phyloP scores from a whole-genome alignment of 1,140 invertebrate genomes.

The Hypothenemus hampei region DNA sequence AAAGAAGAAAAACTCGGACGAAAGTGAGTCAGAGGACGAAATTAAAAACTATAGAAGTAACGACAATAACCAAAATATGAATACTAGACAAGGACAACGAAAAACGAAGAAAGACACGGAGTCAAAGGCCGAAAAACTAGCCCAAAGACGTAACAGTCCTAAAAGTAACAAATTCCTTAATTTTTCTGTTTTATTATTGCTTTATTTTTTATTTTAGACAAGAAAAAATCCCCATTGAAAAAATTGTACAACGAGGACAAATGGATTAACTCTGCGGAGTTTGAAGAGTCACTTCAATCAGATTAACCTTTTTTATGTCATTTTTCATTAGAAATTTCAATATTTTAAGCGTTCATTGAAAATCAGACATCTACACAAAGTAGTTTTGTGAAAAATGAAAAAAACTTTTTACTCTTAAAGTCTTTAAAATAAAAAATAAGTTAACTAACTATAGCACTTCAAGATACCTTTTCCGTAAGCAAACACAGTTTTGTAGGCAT shows the following conservation, averaged over 20 bases:
- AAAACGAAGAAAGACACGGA: too few species aligned
- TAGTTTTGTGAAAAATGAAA: background rate
- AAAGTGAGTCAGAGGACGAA: too few species aligned
- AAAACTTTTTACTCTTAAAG: background rate
- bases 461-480: background rate
- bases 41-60: too few species aligned
- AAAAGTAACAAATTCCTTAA: too few species aligned
- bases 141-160: too few species aligned
- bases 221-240: background rate
- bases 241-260: background rate
- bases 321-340: background rate
- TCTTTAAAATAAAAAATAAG: background rate
- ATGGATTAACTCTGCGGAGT: background rate
- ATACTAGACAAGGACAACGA: too few species aligned
- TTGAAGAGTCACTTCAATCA: background rate
- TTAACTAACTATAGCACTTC: background rate
- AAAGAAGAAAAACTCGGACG: too few species aligned
- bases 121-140: too few species aligned
- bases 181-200: too few species aligned
- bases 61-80: too few species aligned
- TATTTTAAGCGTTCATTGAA: background rate
- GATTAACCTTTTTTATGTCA: background rate
- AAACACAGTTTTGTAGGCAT: background rate
- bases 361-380: background rate
- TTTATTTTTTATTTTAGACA: too few species aligned